phyloP scores from a whole-genome alignment of 2,113 vertebrate species.

The Thryonomys swinderianus region DNA sequence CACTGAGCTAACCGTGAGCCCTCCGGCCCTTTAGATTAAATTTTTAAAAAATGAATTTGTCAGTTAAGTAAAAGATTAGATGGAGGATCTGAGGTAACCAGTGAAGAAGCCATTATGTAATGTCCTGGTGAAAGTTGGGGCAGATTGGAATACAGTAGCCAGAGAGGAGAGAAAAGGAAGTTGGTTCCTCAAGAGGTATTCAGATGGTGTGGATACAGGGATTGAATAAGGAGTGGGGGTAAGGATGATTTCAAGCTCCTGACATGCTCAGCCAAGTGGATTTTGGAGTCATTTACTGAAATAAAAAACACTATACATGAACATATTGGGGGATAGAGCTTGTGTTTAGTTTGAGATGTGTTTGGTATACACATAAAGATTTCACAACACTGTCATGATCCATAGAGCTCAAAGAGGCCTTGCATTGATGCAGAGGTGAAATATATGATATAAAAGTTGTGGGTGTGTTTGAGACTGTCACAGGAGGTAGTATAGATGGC shows the following conservation, averaged over 20 bases:
- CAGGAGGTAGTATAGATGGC: background rate
- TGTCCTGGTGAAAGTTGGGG: background rate
- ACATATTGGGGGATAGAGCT: background rate
- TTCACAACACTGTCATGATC: background rate
- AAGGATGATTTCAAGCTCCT: background rate
- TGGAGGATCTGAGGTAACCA: background rate
- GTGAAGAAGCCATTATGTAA: background rate
- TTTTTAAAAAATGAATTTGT: background rate
- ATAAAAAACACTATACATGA: background rate
- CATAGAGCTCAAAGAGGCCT: background rate
- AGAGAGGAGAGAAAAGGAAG: background rate
- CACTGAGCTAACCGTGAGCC: no score
- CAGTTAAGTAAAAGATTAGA: background rate
- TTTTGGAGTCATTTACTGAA: conserved; percentile 21
- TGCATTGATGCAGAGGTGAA: background rate
- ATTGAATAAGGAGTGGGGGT: background rate
- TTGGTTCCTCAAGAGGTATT: background rate
- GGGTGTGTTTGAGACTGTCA: background rate
- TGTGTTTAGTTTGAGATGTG: background rate
- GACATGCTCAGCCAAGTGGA: background rate
- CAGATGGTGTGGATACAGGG: background rate
- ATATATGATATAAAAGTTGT: background rate
- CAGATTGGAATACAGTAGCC: background rate
- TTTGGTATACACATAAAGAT: background rate
- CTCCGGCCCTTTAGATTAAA: conserved; percentile 20